Evolutionary conservation across 2,113 vertebrate species (phyloP).

Genomic region (Cisticola juncidis): DNA sequence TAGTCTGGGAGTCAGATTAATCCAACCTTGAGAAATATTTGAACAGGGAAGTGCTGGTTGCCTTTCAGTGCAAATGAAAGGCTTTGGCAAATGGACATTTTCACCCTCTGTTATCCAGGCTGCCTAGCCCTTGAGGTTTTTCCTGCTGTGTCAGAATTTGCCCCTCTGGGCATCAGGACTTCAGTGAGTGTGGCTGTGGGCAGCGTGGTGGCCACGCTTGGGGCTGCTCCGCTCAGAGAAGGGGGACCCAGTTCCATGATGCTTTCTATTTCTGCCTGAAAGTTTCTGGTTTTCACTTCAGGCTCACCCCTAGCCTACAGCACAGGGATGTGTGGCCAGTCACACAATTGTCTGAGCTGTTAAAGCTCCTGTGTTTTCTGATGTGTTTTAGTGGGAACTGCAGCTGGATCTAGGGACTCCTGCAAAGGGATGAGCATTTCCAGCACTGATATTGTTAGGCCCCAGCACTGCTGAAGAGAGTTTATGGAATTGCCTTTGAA

Average conservation of each 20-base stretch:
- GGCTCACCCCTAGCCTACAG: not conserved
- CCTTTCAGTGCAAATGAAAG: not conserved
- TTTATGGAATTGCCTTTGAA: not conserved
- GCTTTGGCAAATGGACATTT: not conserved
- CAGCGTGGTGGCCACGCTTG: accelerated
- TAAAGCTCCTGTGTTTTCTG: not conserved
- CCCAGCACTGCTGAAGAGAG: not conserved
- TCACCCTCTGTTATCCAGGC: not conserved
- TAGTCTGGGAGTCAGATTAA: not conserved
- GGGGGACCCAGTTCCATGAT: accelerated
- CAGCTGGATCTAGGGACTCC: not conserved
- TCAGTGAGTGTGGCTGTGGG: accelerated
- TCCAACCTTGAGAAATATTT: not conserved
- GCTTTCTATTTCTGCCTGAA: not conserved
- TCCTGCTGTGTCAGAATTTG: not conserved
- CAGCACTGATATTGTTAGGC: not conserved
- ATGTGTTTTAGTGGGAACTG: not conserved
- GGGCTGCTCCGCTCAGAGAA: not conserved
- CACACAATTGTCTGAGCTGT: not conserved
- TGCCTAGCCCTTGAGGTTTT: not conserved
- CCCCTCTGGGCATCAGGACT: not conserved
- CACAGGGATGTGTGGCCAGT: not conserved
- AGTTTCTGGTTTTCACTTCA: not conserved
- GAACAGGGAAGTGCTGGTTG: not conserved
- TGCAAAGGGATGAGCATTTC: not conserved